Evolutionary conservation across 53 echinoderm and acorn worm species (phyloP).

Genomic region (Antedon mediterranea): DNA sequence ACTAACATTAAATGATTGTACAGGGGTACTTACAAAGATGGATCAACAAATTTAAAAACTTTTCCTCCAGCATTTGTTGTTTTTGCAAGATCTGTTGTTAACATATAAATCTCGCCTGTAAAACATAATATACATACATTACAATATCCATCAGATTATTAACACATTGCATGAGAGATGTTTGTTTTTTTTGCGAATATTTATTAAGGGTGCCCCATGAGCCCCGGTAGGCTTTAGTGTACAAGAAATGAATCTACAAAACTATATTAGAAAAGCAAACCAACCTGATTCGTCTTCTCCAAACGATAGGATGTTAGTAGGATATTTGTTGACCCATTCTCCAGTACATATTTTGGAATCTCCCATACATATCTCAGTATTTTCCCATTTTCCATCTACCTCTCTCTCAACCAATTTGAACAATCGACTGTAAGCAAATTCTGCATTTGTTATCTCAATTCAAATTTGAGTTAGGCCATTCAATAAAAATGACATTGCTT

Average conservation of each 20-base stretch:
- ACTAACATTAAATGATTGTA: too few relatives aligned
- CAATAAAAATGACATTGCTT: too few relatives aligned
- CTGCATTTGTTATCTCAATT: neutral
- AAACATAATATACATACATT: too few relatives aligned
- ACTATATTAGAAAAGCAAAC: too few relatives aligned
- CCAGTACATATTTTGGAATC: slow-evolving; percentile 52
- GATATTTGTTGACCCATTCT: slow-evolving; percentile 30
- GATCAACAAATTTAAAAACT: slow-evolving; percentile 81
- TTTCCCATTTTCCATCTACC: slow-evolving; percentile 25
- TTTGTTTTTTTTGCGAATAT: too few relatives aligned
- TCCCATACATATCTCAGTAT: slow-evolving; percentile 62
- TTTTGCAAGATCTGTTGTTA: slow-evolving; percentile 49
- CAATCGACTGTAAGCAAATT: slow-evolving; percentile 27
- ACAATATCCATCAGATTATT: too few relatives aligned
- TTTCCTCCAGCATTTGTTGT: slow-evolving; percentile 45
- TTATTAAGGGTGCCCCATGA: too few relatives aligned
- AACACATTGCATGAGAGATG: too few relatives aligned
- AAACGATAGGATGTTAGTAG: slow-evolving; percentile 76
- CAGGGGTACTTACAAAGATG: slow-evolving; percentile 69
- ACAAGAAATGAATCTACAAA: too few relatives aligned
- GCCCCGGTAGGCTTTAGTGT: too few relatives aligned
- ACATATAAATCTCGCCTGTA: slow-evolving; percentile 73
- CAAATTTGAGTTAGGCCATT: too few relatives aligned
- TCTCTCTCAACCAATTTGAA: slow-evolving; percentile 44
- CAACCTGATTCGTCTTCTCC: slow-evolving; percentile 97